Percentiles rank a stretch among this genome's conserved stretches.
Conservation (phyloP, 2,888 invertebrate genomes). For the Cyrtodaria siliqua region DNA sequence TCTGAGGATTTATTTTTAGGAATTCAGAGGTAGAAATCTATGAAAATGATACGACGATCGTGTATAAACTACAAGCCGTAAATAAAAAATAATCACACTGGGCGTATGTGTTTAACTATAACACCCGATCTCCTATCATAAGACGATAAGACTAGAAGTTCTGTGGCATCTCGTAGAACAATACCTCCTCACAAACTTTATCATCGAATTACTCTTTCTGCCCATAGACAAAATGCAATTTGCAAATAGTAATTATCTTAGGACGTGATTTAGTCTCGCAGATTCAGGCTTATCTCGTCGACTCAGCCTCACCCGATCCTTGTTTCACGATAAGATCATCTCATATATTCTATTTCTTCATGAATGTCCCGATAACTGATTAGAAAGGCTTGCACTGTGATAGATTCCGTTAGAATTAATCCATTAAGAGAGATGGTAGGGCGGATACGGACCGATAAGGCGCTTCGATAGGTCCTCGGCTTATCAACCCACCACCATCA, state of each 20-base stretch:
- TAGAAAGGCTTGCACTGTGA: conserved; percentile 72
- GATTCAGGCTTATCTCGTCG: conserved; percentile 58
- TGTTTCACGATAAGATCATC: conserved; percentile 72
- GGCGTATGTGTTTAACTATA: conserved; percentile 60
- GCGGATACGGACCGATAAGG: conserved; percentile 70
- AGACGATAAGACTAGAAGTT: conserved; percentile 24
- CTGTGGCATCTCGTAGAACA: conserved; percentile 42
- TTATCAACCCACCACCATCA: conserved; percentile 76
- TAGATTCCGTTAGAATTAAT: conserved; percentile 80
- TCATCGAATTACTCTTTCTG: conserved; percentile 37
- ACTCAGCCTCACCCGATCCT: conserved; percentile 59
- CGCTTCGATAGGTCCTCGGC: conserved; percentile 64
- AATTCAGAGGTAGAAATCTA: conserved; percentile 34
- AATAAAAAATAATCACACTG: conserved; percentile 45
- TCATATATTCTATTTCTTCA: conserved; percentile 81
- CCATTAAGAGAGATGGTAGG: conserved; percentile 74
- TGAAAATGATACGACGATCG: conserved; percentile 57
- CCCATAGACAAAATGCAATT: conserved; percentile 68
- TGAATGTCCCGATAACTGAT: conserved; percentile 77
- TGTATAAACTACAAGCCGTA: conserved; percentile 30
- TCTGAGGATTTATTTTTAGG: conserved; percentile 55
- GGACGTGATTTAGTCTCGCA: conserved; percentile 61
- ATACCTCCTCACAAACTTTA: conserved; percentile 42
- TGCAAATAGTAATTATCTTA: conserved; percentile 68
- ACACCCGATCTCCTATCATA: conserved; percentile 46